A percentile compares a stretch with the other conserved stretches of the same genome.
Evolutionary conservation across 2,888 invertebrate species (phyloP).

Genomic region (Rotaria socialis): DNA sequence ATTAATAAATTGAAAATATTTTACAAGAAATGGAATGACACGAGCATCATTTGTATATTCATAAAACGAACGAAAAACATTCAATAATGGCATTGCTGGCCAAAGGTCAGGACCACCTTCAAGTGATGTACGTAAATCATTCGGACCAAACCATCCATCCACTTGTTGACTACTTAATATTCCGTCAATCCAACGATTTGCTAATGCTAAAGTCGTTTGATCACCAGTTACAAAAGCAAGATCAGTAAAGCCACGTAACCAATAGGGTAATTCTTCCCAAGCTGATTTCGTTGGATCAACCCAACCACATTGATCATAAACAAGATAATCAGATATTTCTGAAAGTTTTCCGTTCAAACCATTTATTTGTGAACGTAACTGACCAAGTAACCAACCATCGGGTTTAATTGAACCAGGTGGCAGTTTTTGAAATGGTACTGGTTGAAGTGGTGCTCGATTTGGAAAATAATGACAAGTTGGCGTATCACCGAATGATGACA

Average conservation of each 20-base stretch:
- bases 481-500: not conserved
- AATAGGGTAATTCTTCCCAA: constrained; percentile 32
- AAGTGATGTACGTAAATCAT: not conserved
- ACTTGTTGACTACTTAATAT: constrained; percentile 17
- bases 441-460: constrained; percentile 27
- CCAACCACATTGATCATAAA: constrained; percentile 11
- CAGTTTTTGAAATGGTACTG: constrained; percentile 15
- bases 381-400: constrained; percentile 22
- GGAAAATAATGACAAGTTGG: not conserved
- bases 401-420: not conserved
- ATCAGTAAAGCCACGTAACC: constrained; percentile 10
- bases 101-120: constrained; percentile 20
- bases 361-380: not conserved
- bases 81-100: constrained; percentile 8
- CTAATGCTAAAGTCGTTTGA: not conserved
- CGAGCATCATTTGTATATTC: constrained; percentile 8
- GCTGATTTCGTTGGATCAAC: not conserved
- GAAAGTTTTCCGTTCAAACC: not conserved
- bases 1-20: constrained; percentile 19
- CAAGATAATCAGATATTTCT: constrained; percentile 24
- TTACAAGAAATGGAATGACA: constrained; percentile 2
- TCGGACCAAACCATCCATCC: constrained; percentile 35
- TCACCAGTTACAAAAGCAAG: constrained; percentile 24
- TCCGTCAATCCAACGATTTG: not conserved
- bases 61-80: constrained; percentile 28